Conservation (phyloP, 2,888 invertebrate genomes). For the Litoditis marina region DNA sequence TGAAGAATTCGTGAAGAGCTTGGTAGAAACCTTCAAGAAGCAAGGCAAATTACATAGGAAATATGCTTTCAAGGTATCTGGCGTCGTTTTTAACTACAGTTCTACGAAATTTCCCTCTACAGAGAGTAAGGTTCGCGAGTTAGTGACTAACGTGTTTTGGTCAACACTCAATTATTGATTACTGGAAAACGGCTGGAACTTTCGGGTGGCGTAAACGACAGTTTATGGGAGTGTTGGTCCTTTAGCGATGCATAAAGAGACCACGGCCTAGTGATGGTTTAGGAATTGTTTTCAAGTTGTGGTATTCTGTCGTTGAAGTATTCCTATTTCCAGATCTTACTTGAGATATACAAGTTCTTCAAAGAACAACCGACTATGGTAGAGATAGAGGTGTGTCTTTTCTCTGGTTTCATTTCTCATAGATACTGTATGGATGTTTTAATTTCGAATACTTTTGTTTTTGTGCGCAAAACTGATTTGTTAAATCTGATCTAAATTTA, state of each 20-base stretch:
- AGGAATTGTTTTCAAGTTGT: not conserved
- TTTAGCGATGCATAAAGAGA: no score
- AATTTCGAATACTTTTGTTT: not conserved
- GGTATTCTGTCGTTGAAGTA: not conserved
- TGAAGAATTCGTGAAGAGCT: constrained; percentile 79
- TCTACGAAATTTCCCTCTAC: not conserved
- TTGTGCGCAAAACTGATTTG: not conserved
- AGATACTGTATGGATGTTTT: no score
- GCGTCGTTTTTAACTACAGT: not conserved
- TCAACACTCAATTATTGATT: no score
- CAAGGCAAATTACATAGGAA: constrained; percentile 91
- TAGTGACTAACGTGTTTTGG: no score
- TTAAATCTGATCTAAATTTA: not conserved
- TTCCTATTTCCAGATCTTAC: constrained; percentile 74
- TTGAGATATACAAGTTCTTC: constrained; percentile 78
- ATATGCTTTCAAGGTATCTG: constrained; percentile 85
- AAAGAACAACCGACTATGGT: constrained; percentile 78
- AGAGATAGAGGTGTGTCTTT: constrained; percentile 74
- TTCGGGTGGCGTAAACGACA: no score
- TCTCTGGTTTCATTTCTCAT: not conserved
- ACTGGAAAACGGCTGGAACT: no score
- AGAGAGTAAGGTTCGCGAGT: no score
- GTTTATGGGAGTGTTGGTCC: no score
- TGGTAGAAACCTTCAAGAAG: constrained; percentile 84
- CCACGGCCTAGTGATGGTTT: no score